Evolutionary conservation across 2,113 vertebrate genomes (phyloP), one percentile per base, ranked within the genome.

Genomic region (Rhabdomys dilectus): DNA sequence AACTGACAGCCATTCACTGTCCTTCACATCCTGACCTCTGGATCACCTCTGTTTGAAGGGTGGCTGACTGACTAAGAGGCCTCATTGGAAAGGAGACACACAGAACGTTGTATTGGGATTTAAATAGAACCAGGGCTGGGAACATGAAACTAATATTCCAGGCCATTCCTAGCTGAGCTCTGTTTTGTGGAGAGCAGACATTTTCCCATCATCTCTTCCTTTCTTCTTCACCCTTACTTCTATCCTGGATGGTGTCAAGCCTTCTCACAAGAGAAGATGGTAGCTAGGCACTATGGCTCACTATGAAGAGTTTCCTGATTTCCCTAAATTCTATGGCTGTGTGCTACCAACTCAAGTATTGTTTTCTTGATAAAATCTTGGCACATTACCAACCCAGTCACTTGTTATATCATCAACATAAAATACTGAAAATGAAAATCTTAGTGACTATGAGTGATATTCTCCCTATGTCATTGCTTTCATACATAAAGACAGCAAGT

Each of bases 291-390:
- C 42, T 75, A 39, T 53, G 82, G 36, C 21, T 95, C 51, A 36
- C 51, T 76, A 8, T 0, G 34, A 76, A 45, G 62, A 11, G 13
- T 73, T 93, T 58, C 88, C 89, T 72, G 9, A 34, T 88, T 66
- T 76, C 75, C 48, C 10, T 29, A 88, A 80, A 34, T 66, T 45
- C 42, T 81, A 19, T 11, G 12, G 48, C 42, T 7, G 26, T 39
- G 21, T 26, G 45, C 58, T 51, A 6, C 29, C 51, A 70, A 51
- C 64, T 95, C 45, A 51, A 51, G 29, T 60, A 82, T 82, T 75
- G 66, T 82, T 86, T 70, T 39, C 73, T 90, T 89, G 48, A 80
- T 75, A 73, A 88, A 95, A 64, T 88, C 87, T 51, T 81, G 88
- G 39, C 64, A 39, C 56, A n/a, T 84, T 56, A 42, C 12, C 66